phyloP scores from a whole-genome alignment of 2,797 vertebrate species.

The Siniperca scherzeri region DNA sequence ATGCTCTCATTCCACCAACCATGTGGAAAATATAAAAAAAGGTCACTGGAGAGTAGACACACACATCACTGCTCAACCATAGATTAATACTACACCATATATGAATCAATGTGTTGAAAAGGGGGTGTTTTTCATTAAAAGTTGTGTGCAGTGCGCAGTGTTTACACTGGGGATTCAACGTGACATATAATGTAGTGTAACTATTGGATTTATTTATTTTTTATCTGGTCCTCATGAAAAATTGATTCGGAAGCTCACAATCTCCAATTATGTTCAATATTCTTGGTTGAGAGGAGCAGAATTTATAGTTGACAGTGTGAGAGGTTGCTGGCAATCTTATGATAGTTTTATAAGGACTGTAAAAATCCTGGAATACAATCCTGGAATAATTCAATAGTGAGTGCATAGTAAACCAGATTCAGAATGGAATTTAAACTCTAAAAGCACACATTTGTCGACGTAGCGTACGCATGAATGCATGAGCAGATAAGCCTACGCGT shows the following conservation, averaged over 20 bases:
- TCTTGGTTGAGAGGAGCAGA: constrained; percentile 16
- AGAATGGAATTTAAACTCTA: constrained; percentile 32
- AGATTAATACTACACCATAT: background rate
- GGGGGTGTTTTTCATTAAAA: constrained; percentile 35
- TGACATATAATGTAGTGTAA: constrained; percentile 43
- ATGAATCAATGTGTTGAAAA: constrained; percentile 12
- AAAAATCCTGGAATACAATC: background rate
- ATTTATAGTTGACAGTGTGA: background rate
- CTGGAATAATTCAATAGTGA: constrained; percentile 7
- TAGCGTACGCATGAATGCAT: constrained; percentile 44
- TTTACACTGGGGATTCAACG: constrained; percentile 19
- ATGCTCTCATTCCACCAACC: background rate
- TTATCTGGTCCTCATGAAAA: constrained; percentile 50
- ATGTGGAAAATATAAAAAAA: background rate
- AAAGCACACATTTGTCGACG: constrained; percentile 43
- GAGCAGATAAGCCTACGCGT: constrained; percentile 23
- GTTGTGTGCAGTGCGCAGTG: background rate
- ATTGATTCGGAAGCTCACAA: constrained; percentile 34
- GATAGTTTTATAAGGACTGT: constrained; percentile 11
- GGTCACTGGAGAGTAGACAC: background rate
- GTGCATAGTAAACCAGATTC: constrained; percentile 17
- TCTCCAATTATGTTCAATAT: constrained; percentile 8
- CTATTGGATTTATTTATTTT: constrained; percentile 39
- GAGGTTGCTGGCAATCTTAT: background rate
- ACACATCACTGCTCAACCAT: background rate